These are phyloP conservation scores for Threskiornis aethiopicus DNA, from an alignment of 2,797 vertebrate species.

Conservation along the genomic window DNA sequence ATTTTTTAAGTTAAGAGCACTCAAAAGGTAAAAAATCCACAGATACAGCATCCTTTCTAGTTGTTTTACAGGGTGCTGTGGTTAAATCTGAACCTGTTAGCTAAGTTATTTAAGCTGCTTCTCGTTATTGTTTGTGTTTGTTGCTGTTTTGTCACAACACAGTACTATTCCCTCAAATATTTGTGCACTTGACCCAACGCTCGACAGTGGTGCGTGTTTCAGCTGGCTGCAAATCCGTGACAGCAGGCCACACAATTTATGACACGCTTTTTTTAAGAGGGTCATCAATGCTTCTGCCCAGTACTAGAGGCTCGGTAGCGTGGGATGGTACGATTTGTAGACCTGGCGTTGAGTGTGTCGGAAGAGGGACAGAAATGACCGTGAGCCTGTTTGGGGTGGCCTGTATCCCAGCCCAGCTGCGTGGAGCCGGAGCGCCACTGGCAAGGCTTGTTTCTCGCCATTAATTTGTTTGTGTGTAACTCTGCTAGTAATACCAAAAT, in stretches of 20 bases:
- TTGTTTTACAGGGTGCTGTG: neutral
- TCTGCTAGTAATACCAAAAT: neutral
- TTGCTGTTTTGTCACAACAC: neutral
- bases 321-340: neutral
- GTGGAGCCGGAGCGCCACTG: neutral
- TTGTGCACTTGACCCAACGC: neutral
- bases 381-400: neutral
- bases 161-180: neutral
- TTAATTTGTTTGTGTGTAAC: neutral
- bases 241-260: neutral
- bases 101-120: neutral
- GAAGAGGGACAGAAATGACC: neutral
- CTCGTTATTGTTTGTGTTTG: neutral
- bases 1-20: neutral
- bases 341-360: neutral
- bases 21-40: neutral
- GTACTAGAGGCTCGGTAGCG: neutral
- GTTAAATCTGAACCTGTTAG: neutral
- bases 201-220: neutral
- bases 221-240: neutral
- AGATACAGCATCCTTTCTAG: neutral
- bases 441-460: neutral
- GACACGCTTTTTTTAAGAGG: neutral
- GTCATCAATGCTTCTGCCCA: neutral
- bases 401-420: neutral